Evolutionary conservation across 2,113 vertebrate species (phyloP), one percentile per base, ranked within the genome.

Genomic region (Ictalurus punctatus): DNA sequence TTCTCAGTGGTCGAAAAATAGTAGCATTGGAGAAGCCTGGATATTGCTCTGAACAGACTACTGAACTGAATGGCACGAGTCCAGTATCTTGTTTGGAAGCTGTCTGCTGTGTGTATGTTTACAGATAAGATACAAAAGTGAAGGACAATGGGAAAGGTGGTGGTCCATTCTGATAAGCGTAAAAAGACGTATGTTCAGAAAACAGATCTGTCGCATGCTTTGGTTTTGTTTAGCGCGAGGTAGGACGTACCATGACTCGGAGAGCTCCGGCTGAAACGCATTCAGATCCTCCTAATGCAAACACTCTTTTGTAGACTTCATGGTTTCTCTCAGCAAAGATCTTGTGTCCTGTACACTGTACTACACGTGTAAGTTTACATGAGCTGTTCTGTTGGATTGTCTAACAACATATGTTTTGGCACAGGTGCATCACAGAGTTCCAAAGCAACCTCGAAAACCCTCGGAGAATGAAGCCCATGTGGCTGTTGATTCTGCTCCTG

Each of bases 401-500:
- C 67, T 81, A 61, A 82, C 56, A 78, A 52, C n/a, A 67, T 74
- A 6, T 87, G 44, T 4, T 59, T 69, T 88, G 48, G 23, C 58
- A 37, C 85, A 86, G 67, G 73, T 83, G 25, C 27, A 59, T 12
- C 61, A 37, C 54, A 65, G 17, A 56, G 16, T 54, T 54, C 40
- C 44, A 23, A 7, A 86, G 56, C 73, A 65, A 69, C 34, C 14
- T n/a, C 13, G 3, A 10, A 5, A 34, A 25, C 48, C 76, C 25
- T 56, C 40, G 4, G 84, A 95, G 52, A 84, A 96, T 96, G 95
- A 94, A 92, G 91, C 84, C 87, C 6, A 0, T 89, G 12, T 48
- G 91, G 44, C 88, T 96, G 73, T 89, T 95, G 84, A 92, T 94
- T 48, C 81, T 96, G 65, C 92, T 95, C 86, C 25, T 93, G 85